Evolutionary conservation across 1,140 invertebrate species (phyloP), one percentile per base, ranked within the genome.

Genomic region (Danaus plexippus): DNA sequence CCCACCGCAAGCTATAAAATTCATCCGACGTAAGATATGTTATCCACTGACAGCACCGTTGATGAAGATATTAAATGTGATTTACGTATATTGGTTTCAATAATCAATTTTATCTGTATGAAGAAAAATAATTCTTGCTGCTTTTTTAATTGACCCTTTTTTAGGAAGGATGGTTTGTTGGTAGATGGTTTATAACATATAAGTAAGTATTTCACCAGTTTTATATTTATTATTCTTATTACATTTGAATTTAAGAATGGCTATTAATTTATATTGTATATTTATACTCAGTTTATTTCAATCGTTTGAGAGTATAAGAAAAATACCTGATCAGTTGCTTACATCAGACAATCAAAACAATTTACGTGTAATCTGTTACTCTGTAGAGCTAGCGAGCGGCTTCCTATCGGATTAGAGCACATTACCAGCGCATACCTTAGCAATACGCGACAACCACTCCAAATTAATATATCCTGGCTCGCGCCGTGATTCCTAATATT

Each of bases 401-500:
- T 51, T 58, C 42, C 55, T 60, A 54, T 57, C 49, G n/a, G 41
- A 61, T 18, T 52, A 47, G 12, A 54, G 57, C 63, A 60, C 51
- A 56, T 47, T 54, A 50, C 44, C 57, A 57, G 64, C 69, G 66
- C 66, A 71, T 71, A 69, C 64, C 63, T 58, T 64, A 69, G 63
- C 60, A 66, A 64, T 69, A 61, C 63, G 66, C 71, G 71, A 69
- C 68, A 66, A 73, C 66, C 75, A 78, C 77, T 86, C 70, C 75
- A 86, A 82, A 87, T 84, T 82, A 87, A 84, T 85, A 83, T 85
- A 85, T 87, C 84, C 84, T 87, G 81, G 84, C 81, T 78, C 77
- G 79, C 80, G 84, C 84, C 81, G 84, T 81, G 84, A 85, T 87
- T 87, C 84, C 80, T 87, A 87, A 87, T 87, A 87, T 87, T 87